Conservation (phyloP, 2,888 invertebrate species). For the Melipona bicolor region DNA sequence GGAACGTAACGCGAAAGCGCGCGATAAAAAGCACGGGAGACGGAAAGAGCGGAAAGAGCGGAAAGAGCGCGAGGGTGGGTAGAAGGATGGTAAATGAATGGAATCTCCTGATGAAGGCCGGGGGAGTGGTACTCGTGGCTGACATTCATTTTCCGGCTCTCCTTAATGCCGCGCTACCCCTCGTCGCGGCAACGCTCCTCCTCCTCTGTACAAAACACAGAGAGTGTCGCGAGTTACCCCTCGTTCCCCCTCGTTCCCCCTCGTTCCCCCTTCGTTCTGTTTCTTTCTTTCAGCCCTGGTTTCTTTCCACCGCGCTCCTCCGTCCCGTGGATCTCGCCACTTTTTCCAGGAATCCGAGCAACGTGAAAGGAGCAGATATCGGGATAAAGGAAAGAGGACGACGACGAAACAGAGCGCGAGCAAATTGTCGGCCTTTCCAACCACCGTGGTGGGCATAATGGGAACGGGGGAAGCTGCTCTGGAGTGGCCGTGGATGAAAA, state of each 20-base stretch:
- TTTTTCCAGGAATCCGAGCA: slow-evolving; percentile 37
- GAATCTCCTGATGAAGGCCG: slow-evolving; percentile 56
- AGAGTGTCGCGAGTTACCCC: slow-evolving; percentile 15
- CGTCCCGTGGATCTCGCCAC: background rate
- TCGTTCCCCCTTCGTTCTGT: background rate
- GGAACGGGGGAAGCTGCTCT: slow-evolving; percentile 47
- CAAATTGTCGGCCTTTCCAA: slow-evolving; percentile 65
- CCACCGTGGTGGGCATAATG: slow-evolving; percentile 51
- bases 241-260: slow-evolving; percentile 25
- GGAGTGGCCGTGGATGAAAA: slow-evolving; percentile 44
- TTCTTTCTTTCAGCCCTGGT: slow-evolving; percentile 3
- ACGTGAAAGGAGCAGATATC: slow-evolving; percentile 58
- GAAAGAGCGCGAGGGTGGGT: too few relatives aligned
- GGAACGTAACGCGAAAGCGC: slow-evolving; percentile 20
- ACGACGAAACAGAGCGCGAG: slow-evolving; percentile 31
- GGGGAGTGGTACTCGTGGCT: slow-evolving; percentile 57
- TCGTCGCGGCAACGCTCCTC: slow-evolving; percentile 13
- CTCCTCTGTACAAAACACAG: slow-evolving; percentile 43
- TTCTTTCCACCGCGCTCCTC: background rate
- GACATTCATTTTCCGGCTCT: slow-evolving; percentile 59
- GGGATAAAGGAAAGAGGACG: background rate
- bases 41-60: background rate
- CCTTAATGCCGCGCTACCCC: slow-evolving; percentile 39
- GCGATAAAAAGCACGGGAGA: slow-evolving; percentile 42
- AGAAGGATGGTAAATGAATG: slow-evolving; percentile 49